A percentile compares a stretch with the other conserved stretches of the same genome.
phyloP scores from a whole-genome alignment of 2,113 vertebrate species.

The Todiramphus chloris region DNA sequence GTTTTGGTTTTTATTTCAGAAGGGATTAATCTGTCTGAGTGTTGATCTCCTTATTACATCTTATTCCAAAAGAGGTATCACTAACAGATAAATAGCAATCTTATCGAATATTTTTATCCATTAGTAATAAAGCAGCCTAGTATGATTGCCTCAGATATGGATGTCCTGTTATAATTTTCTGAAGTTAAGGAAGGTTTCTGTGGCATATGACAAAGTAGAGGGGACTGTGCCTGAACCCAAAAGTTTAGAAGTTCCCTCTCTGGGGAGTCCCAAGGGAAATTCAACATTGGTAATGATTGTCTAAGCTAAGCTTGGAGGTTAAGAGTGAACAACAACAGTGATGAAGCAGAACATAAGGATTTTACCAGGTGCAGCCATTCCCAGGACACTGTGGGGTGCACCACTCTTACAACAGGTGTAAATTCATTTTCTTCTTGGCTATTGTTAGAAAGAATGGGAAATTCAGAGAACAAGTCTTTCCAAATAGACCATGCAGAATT shows the following conservation, averaged over 20 bases:
- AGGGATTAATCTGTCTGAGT: background rate
- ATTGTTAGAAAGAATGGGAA: background rate
- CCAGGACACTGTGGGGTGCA: background rate
- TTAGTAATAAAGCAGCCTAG: background rate
- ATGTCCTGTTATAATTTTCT: background rate
- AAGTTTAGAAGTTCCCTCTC: background rate
- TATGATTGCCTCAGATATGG: background rate
- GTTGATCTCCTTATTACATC: background rate
- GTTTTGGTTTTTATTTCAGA: background rate
- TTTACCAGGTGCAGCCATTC: background rate
- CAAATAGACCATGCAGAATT: accelerated
- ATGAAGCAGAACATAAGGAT: background rate
- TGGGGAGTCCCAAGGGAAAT: background rate
- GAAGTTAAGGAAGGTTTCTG: background rate
- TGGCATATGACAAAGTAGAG: background rate
- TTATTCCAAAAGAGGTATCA: background rate
- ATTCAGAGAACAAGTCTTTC: background rate
- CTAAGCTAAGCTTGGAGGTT: background rate
- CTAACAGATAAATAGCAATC: background rate
- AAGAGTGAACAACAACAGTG: background rate
- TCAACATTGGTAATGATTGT: background rate
- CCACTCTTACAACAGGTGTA: background rate
- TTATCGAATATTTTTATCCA: background rate
- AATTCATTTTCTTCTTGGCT: background rate
- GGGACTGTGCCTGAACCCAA: background rate